Conservation (phyloP, 1,140 invertebrate genomes). For the Rhopalosiphum padi region DNA sequence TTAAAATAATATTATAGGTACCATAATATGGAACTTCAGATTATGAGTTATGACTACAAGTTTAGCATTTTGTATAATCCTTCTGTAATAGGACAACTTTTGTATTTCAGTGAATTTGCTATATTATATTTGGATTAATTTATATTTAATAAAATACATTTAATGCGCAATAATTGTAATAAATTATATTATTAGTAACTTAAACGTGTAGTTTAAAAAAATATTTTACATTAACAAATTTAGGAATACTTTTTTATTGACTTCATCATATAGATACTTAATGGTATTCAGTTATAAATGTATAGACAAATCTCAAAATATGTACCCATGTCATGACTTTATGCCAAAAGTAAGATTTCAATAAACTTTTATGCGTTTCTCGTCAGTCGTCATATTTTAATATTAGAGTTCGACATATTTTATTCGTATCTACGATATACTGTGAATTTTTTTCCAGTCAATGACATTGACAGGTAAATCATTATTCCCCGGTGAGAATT, state of each 20-base stretch:
- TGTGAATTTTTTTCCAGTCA: background rate
- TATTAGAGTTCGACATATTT: conserved; percentile 28
- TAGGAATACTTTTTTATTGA: background rate
- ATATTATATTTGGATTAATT: background rate
- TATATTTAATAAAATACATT: background rate
- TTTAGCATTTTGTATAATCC: background rate
- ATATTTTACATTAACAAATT: background rate
- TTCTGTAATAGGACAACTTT: background rate
- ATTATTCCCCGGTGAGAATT: conserved; percentile 34
- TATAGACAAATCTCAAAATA: conserved; percentile 8
- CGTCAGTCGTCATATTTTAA: conserved; percentile 25
- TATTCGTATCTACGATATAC: background rate
- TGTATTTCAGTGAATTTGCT: background rate
- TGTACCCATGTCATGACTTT: conserved; percentile 6
- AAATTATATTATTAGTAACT: background rate
- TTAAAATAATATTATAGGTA: background rate
- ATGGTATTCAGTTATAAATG: conserved; percentile 4
- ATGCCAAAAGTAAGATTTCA: conserved; percentile 36
- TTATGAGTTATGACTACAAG: background rate
- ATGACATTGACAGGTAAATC: conserved; percentile 23
- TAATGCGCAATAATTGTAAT: background rate
- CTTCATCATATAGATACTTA: background rate
- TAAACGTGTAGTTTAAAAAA: too few relatives aligned
- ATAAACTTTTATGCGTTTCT: conserved; percentile 8
- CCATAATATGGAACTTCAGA: background rate